These are phyloP conservation scores for Drosophila mettleri DNA, from an alignment of 2,888 invertebrate genomes.

Conservation along the genomic window DNA sequence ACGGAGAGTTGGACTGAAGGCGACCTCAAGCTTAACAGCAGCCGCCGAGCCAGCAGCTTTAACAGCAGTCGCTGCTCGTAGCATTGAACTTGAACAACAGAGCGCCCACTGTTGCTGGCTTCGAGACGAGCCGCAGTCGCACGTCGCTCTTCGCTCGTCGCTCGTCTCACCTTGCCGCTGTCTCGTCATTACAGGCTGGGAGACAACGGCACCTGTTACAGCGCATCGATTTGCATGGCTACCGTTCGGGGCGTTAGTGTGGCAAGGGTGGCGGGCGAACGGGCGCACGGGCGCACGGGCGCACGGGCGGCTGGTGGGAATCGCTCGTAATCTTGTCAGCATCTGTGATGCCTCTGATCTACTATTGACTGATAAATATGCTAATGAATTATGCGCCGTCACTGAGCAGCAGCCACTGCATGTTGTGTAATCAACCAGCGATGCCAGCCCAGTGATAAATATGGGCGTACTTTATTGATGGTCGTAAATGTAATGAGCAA, in stretches of 20 bases:
- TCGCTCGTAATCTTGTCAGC: conserved; percentile 51
- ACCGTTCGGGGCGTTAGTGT: conserved; percentile 41
- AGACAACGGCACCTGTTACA: conserved; percentile 74
- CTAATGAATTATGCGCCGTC: conserved; percentile 53
- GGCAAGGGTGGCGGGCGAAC: not conserved
- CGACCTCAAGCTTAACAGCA: conserved; percentile 50
- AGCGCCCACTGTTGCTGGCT: conserved; percentile 33
- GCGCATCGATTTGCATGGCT: conserved; percentile 64
- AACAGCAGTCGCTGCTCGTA: conserved; percentile 51
- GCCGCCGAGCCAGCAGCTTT: conserved; percentile 1
- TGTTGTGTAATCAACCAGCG: conserved; percentile 50
- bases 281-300: conserved; percentile 5
- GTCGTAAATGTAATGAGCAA: conserved; percentile 24
- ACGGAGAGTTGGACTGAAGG: conserved; percentile 47
- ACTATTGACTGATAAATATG: conserved; percentile 54
- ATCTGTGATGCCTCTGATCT: conserved; percentile 39
- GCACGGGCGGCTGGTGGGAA: conserved; percentile 14
- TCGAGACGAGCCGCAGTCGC: not conserved
- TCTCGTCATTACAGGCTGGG: conserved; percentile 29
- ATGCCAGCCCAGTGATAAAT: conserved; percentile 29
- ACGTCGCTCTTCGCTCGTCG: too few species aligned
- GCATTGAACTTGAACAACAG: conserved; percentile 74
- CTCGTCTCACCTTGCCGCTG: not conserved
- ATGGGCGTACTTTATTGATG: conserved; percentile 23
- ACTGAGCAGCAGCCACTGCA: conserved; percentile 23